Evolutionary conservation across 2,888 invertebrate species (phyloP).

Genomic region (Gastracanthus pulcherrimus): DNA sequence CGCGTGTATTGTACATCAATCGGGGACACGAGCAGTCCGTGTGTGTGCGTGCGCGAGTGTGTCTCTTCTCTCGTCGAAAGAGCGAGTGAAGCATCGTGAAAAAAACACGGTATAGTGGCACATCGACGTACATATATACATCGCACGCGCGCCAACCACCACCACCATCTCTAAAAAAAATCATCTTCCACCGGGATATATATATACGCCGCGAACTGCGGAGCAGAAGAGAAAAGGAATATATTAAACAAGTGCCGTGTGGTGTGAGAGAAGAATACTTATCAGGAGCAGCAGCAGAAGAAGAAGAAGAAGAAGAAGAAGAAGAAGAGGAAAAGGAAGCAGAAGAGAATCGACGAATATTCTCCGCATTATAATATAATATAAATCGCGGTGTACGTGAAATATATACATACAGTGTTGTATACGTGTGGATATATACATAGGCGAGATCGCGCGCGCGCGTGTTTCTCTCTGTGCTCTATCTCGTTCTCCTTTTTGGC

Average conservation of each 20-base stretch:
- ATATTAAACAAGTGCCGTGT: not conserved
- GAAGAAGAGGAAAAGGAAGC: not conserved
- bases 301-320: not conserved
- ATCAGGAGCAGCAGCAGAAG: not conserved
- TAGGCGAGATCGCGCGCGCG: not conserved
- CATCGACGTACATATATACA: too few species aligned
- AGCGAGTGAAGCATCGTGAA: too few species aligned
- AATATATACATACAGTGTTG: not conserved
- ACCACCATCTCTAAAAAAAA: too few species aligned
- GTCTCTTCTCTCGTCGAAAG: too few species aligned
- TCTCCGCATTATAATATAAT: not conserved
- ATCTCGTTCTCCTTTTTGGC: conserved; percentile 43
- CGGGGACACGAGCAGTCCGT: too few species aligned
- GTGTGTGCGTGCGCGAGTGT: too few species aligned
- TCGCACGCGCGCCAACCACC: too few species aligned
- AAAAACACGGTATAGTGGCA: too few species aligned
- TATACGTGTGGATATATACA: not conserved
- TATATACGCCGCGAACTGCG: too few species aligned
- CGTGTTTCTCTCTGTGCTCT: not conserved
- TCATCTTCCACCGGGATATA: too few species aligned
- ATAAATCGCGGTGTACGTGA: not conserved
- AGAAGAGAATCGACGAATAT: not conserved
- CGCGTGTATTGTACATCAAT: too few species aligned
- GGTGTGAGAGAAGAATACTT: not conserved
- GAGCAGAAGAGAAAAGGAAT: too few species aligned